Evolutionary conservation across 2,888 invertebrate genomes (phyloP), one percentile per base, ranked within the genome.

Genomic region (Tipula confusa): DNA sequence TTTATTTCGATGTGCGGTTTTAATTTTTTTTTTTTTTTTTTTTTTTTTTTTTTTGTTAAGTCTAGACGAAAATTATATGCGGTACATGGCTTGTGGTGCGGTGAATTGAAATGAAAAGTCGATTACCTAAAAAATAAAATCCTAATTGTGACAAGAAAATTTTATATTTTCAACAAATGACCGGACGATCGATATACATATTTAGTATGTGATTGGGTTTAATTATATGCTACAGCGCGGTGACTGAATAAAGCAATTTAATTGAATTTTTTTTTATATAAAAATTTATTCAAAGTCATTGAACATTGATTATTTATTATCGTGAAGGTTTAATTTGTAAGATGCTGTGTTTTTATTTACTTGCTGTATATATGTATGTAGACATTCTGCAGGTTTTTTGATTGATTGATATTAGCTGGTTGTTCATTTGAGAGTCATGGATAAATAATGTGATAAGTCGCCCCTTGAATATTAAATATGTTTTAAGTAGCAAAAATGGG

Each of bases 331-430:
- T 64, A 64, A 64, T 64, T 64, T 64, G 24, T 64, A 64, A 18
- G 24, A 24, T 24, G 64, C 64, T 24, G 24, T 7, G 7, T 64
- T 43, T 15, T 43, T 43, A 15, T 43, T n/a, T 36, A 36, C 24
- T 9, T 64, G 18, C 15, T 33, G 4, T 43, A 43, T 43, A 43
- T n/a, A 43, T 5, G 15, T 43, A 15, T 15, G 15, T 9, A 64
- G 64, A 64, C 24, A n/a, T 64, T 7, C 64, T 64, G 64, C 24
- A 24, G 7, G 64, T 64, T 64, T 6, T 64, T 64, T 64, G 64
- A 64, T 64, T 64, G 64, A 64, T 64, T 64, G 64, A 64, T 64
- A 64, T 64, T 64, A 64, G 64, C 24, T 64, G 43, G 43, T 36
- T 36, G 36, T 43, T 7, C n/a, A 24, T 64, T 64, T 64, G 24